Conservation (phyloP, 2,797 vertebrate species). For the Okamejei kenojei region DNA sequence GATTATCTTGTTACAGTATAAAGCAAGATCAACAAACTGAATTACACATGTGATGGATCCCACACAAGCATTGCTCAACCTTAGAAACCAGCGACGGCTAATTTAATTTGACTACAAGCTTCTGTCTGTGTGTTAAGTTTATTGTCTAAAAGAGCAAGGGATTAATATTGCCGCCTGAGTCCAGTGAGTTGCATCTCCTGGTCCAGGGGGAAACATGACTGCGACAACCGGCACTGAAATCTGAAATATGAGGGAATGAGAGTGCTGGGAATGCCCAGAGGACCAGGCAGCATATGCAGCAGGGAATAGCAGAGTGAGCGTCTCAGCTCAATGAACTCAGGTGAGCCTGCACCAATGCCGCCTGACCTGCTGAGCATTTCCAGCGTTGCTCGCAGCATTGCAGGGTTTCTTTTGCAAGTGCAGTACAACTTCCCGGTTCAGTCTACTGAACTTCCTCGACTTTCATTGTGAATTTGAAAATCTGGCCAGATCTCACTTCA, state of each 20-base stretch:
- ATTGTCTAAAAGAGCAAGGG: not conserved
- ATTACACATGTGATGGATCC: not conserved
- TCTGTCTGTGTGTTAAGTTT: not conserved
- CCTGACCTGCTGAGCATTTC: no score
- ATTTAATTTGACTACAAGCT: not conserved
- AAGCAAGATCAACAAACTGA: conserved; percentile 18
- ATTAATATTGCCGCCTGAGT: not conserved
- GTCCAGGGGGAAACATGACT: not conserved
- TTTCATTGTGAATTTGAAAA: not conserved
- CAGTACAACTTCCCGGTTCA: not conserved
- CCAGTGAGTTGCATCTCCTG: not conserved
- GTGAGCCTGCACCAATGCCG: no score
- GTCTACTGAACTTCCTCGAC: no score
- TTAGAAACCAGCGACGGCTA: conserved; percentile 6
- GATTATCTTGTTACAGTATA: not conserved
- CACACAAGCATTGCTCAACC: not conserved
- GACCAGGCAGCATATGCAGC: no score
- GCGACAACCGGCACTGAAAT: no score
- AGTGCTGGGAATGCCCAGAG: no score
- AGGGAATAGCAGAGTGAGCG: no score
- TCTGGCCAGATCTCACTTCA: not conserved
- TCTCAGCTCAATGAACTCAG: no score
- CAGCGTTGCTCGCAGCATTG: no score
- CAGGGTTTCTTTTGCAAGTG: not conserved
- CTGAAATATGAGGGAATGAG: no score